phyloP scores from a whole-genome alignment of 2,797 vertebrate species.

The Heliangelus exortis region DNA sequence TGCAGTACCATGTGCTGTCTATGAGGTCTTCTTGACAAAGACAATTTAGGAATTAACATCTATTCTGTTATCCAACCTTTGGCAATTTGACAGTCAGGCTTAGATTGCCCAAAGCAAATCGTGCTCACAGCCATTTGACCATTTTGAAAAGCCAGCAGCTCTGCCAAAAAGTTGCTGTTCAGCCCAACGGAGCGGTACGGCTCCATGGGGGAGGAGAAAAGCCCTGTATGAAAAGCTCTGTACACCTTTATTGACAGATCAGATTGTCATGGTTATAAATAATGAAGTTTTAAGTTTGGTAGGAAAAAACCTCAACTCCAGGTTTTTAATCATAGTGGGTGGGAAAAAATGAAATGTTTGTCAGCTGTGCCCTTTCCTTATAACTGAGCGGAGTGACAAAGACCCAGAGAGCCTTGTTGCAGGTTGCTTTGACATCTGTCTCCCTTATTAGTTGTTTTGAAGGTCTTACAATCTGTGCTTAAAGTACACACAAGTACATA shows the following conservation, averaged over 20 bases:
- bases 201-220: background rate
- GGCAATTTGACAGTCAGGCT: background rate
- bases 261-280: background rate
- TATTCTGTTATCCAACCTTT: background rate
- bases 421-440: constrained; percentile 59
- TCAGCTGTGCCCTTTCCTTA: background rate
- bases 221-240: background rate
- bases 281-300: background rate
- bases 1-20: background rate
- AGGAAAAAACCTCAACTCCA: background rate
- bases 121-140: background rate
- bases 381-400: background rate
- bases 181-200: background rate
- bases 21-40: background rate
- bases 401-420: background rate
- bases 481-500: constrained; percentile 38
- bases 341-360: background rate
- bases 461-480: constrained; percentile 46
- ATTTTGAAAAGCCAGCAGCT: background rate
- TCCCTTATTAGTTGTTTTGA: constrained; percentile 56
- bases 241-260: background rate
- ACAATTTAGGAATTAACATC: background rate
- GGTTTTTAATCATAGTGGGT: background rate
- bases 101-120: background rate
- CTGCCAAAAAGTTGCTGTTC: background rate